These are phyloP conservation scores for Triplophysa siluroides DNA, from an alignment of 2,113 vertebrate genomes.

Conservation along the genomic window DNA sequence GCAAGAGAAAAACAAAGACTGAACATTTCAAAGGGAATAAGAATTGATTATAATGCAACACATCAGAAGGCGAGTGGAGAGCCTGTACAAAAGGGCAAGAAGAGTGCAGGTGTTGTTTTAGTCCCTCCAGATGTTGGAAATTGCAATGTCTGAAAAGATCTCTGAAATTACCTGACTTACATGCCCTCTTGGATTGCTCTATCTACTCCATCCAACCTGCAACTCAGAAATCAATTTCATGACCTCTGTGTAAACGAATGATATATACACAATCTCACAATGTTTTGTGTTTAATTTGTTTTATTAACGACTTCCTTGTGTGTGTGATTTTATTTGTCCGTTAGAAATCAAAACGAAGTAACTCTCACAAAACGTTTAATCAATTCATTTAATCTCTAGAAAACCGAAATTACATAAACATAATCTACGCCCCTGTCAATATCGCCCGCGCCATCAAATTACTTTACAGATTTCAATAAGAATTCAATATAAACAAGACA, in stretches of 20 bases:
- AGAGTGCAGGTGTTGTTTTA: constrained; percentile 49
- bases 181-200: constrained; percentile 24
- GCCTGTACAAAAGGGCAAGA: constrained; percentile 7
- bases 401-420: not conserved
- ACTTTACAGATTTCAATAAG: constrained; percentile 13
- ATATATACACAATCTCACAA: not conserved
- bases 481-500: constrained; percentile 29
- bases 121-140: constrained; percentile 28
- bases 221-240: constrained; percentile 19
- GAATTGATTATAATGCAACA: constrained; percentile 48
- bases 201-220: constrained; percentile 24
- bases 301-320: not conserved
- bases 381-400: not conserved
- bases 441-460: not conserved
- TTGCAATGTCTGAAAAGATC: constrained; percentile 27
- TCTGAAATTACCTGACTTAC: constrained; percentile 43
- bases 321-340: not conserved
- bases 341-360: not conserved
- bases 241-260: not conserved
- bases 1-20: constrained; percentile 34
- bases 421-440: constrained; percentile 14
- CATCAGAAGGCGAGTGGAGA: constrained; percentile 41
- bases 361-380: constrained; percentile 4
- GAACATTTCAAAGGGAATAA: constrained; percentile 50
- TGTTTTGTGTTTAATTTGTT: not conserved